phyloP scores from a whole-genome alignment of 2,797 vertebrate genomes.

The Taenioides sp. region DNA sequence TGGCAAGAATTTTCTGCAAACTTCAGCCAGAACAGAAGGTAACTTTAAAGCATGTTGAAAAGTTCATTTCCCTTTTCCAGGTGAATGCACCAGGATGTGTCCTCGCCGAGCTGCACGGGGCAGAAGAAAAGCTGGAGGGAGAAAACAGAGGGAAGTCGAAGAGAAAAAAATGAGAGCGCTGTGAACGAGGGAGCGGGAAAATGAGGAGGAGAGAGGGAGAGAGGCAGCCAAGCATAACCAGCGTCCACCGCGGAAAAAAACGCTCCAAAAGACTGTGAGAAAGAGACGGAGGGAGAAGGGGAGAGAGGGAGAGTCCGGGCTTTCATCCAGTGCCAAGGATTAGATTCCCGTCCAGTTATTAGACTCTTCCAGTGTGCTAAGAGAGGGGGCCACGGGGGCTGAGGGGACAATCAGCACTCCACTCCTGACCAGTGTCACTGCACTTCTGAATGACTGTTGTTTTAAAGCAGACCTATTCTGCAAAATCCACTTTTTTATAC shows the following conservation, averaged over 20 bases:
- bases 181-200: conserved; percentile 43
- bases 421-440: conserved; percentile 51
- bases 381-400: conserved; percentile 70
- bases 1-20: neutral
- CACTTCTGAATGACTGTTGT: neutral
- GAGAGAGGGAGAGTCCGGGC: conserved; percentile 69
- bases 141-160: conserved; percentile 17
- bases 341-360: conserved; percentile 83
- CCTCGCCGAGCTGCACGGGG: conserved; percentile 27
- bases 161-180: conserved; percentile 32
- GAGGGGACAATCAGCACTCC: conserved; percentile 38
- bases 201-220: conserved; percentile 40
- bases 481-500: no score
- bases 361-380: conserved; percentile 81
- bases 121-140: conserved; percentile 30
- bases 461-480: neutral
- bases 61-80: neutral
- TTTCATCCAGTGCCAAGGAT: conserved; percentile 85
- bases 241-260: conserved; percentile 56
- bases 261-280: conserved; percentile 72
- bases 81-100: conserved; percentile 15
- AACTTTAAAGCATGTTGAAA: neutral
- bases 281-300: conserved; percentile 62
- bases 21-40: no score
- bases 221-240: conserved; percentile 75